Evolutionary conservation across 2,113 vertebrate species (phyloP), one percentile per base, ranked within the genome.

Genomic region (Oriolus oriolus): DNA sequence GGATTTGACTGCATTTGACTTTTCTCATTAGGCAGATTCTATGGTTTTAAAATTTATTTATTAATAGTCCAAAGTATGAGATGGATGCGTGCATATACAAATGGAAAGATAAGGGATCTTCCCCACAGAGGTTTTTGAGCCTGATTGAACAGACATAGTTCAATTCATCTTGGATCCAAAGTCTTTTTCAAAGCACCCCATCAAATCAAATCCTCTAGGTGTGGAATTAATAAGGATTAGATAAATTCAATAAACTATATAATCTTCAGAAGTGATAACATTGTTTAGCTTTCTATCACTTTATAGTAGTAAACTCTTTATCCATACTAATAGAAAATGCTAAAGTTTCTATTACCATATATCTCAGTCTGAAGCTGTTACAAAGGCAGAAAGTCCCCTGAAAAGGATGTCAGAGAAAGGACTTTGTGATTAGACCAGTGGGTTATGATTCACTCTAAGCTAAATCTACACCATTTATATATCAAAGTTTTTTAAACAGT

Each of bases 181-280:
- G 60, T 71, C 41, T 90, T 37, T 93, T 96, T 90, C 90, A 95
- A 94, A 97, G 87, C 35, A 86, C 17, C 13, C 7, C 24, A 52
- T 81, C 64, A 95, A 68, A 64, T 83, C 88, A 93, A 94, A 95
- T 94, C 79, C 95, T 70, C 56, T 93, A 95, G 90, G 82, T 94
- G 75, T 66, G 52, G 93, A 96, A 96, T 96, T 97, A 97, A 95
- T 81, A 94, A 84, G 83, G 90, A 95, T 95, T 95, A 94, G 83
- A 96, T 94, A 94, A 91, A 95, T 90, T 92, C 90, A 96, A 96
- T 95, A 94, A 96, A 94, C 81, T 85, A 77, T 86, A 79, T 91
- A 93, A 93, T 96, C 87, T 94, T 90, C 79, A 85, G 59, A 85
- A 88, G 35, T 71, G 93, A 92, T 96, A 96, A 94, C 87, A 93